Evolutionary conservation across 2,113 vertebrate species (phyloP), one percentile per base, ranked within the genome.

Genomic region (Empidonax alnorum): DNA sequence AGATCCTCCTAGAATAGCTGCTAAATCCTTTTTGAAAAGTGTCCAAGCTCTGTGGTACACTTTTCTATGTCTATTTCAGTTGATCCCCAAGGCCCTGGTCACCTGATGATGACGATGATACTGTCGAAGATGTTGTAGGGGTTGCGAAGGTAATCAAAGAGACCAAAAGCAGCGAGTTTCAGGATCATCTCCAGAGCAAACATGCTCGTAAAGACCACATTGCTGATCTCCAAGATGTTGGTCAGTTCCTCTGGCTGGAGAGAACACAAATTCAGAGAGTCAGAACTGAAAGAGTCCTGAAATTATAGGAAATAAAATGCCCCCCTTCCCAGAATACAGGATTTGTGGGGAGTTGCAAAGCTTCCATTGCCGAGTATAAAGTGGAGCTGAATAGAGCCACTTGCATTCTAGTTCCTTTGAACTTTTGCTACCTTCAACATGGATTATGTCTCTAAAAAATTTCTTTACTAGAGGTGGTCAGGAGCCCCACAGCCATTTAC

Each of bases 191-290:
- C 99, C 97, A 99, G 90, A 68, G 99, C 99, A 56, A 99, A 99
- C 99, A 99, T 99, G 97, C 99, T 99, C 94, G 99, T 99, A 95
- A 99, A 99, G 55, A 99, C 99, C 87, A 99, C 99, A 18, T 99
- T 99, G 97, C 99, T 99, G 98, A 99, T 99, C 96, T 99, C 99
- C 97, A 99, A 97, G 73, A 99, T 98, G 30, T 99, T 99, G 35
- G 99, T 99, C 96, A 99, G 97, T 95, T 99, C 99, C 56, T 99
- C 99, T 2, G 99, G 99, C 99, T 99, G 81, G 63, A 90, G 39
- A 92, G 44, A 87, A 95, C 14, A 39, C 20, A 94, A 89, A 93
- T 73, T 91, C 76, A 95, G 49, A 78, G 25, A 77, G 84, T 96
- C 76, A 96, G 73, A 93, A 84, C 33, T 30, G 37, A 73, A 58